A percentile compares a stretch with the other conserved stretches of the same genome.
These are phyloP conservation scores for Vanessa atalanta DNA, from an alignment of 1,140 invertebrate genomes.

Conservation along the genomic window DNA sequence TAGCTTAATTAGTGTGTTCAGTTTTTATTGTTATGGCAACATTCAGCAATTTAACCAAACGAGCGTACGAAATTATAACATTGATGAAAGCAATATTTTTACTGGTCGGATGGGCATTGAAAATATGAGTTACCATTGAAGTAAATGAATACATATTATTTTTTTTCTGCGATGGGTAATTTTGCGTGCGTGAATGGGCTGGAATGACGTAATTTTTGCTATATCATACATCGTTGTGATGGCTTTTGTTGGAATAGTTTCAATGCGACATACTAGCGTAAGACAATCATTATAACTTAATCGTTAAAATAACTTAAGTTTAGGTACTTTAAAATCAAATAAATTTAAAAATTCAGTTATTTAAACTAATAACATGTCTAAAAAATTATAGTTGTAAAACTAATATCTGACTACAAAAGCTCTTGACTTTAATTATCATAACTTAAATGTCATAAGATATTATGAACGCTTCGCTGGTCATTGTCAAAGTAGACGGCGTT, in stretches of 20 bases:
- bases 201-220: conserved; percentile 41
- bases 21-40: conserved; percentile 24
- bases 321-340: too few relatives aligned
- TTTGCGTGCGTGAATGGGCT: conserved; percentile 57
- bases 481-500: too few relatives aligned
- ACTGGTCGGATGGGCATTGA: conserved; percentile 28
- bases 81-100: conserved; percentile 26
- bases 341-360: too few relatives aligned
- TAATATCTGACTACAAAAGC: too few relatives aligned
- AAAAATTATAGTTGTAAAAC: too few relatives aligned
- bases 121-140: conserved; percentile 53
- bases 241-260: conserved; percentile 12
- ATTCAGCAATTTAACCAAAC: conserved; percentile 30
- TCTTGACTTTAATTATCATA: too few relatives aligned
- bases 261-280: too few relatives aligned
- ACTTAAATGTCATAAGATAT: too few relatives aligned
- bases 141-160: conserved; percentile 67
- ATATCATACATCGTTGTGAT: conserved; percentile 32
- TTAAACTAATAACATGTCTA: too few relatives aligned
- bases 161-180: conserved; percentile 53
- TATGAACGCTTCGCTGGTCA: too few relatives aligned
- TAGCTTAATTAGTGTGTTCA: background rate
- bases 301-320: too few relatives aligned
- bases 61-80: conserved; percentile 24
- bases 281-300: too few relatives aligned